A percentile compares a stretch with the other conserved stretches of the same genome.
Evolutionary conservation across 2,888 invertebrate genomes (phyloP).

Genomic region (Augiades crinisus): DNA sequence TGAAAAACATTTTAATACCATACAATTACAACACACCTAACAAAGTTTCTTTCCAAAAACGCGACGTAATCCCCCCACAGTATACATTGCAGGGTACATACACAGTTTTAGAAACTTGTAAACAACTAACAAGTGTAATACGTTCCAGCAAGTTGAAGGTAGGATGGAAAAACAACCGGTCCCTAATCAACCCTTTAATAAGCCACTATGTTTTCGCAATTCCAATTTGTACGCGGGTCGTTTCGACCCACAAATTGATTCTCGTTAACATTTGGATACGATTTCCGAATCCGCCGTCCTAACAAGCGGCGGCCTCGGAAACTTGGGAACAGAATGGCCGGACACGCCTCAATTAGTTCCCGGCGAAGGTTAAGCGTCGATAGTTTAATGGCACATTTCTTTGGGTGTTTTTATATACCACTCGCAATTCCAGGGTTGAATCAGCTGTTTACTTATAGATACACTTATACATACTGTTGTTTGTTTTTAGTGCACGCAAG

Average conservation of each 20-base stretch:
- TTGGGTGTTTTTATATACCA: not conserved
- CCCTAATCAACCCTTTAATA: conserved; percentile 61
- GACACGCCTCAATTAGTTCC: conserved; percentile 73
- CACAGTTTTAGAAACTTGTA: no score
- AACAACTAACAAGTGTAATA: no score
- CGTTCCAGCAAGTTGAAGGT: conserved; percentile 14
- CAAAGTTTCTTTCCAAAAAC: no score
- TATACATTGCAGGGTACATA: no score
- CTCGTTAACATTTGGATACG: conserved; percentile 75
- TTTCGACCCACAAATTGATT: conserved; percentile 64
- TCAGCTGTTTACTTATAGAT: no score
- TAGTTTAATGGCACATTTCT: conserved; percentile 10
- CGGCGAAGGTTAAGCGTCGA: conserved; percentile 7
- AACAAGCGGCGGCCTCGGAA: conserved; percentile 60
- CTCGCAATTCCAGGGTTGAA: no score
- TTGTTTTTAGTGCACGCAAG: no score
- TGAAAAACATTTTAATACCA: no score
- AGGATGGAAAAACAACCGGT: conserved; percentile 32
- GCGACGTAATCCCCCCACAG: no score
- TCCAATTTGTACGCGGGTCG: conserved; percentile 46
- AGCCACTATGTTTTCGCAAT: conserved; percentile 52
- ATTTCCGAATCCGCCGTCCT: conserved; percentile 72
- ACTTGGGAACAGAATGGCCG: conserved; percentile 66
- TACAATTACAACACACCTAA: no score
- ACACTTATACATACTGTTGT: no score